phyloP scores from a whole-genome alignment of 2,113 vertebrate genomes.

The Enhydra lutris region DNA sequence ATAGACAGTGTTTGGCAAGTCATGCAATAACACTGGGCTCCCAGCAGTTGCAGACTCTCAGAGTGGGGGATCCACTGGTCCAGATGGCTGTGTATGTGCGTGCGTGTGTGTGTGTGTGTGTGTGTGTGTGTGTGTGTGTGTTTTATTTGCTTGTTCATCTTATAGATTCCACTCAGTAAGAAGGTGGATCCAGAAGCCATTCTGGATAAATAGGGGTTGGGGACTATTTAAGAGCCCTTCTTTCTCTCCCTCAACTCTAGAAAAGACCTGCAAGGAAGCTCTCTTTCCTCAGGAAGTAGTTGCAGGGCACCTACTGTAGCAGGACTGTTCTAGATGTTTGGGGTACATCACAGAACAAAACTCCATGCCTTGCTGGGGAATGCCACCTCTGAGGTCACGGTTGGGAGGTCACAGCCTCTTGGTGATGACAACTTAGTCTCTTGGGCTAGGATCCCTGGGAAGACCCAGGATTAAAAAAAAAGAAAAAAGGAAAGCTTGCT shows the following conservation, averaged over 20 bases:
- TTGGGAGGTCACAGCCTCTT: neutral
- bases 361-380: neutral
- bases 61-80: too few species aligned
- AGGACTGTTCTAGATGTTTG: neutral
- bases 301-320: neutral
- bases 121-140: neutral
- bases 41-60: neutral
- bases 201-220: neutral
- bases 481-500: neutral
- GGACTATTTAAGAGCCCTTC: neutral
- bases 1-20: neutral
- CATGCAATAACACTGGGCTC: too few species aligned
- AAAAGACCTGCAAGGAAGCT: neutral
- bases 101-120: neutral
- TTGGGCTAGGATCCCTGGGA: neutral
- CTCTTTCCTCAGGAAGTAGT: neutral
- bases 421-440: neutral
- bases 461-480: neutral
- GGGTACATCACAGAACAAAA: neutral
- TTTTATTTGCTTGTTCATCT: too few species aligned
- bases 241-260: neutral
- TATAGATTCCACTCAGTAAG: neutral
- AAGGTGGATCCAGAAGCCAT: neutral
- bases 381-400: accelerated
- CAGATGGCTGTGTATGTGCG: neutral